A percentile compares a stretch with the other conserved stretches of the same genome.
These are phyloP conservation scores for Drosophila ogumai DNA, from an alignment of 1,140 invertebrate genomes.

Conservation along the genomic window DNA sequence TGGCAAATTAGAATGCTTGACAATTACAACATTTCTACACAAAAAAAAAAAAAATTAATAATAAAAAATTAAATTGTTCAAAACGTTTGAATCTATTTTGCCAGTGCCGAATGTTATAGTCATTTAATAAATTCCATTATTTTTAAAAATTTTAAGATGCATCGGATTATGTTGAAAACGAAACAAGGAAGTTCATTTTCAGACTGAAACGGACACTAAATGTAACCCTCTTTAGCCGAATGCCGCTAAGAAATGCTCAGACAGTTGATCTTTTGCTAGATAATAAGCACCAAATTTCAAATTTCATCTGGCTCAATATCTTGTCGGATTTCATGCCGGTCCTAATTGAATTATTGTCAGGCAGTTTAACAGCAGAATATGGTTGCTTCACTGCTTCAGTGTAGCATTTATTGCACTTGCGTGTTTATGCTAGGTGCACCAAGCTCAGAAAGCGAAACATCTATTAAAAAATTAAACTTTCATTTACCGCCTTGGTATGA, in stretches of 20 bases:
- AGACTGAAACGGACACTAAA: no score
- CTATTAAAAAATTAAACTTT: slow-evolving; percentile 70
- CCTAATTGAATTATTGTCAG: slow-evolving; percentile 71
- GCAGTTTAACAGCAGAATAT: slow-evolving; percentile 28
- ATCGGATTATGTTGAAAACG: no score
- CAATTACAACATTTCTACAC: no score
- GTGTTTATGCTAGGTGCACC: slow-evolving; percentile 57
- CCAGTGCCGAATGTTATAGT: no score
- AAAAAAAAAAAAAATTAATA: no score
- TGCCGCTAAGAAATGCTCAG: neutral
- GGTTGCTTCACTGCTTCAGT: slow-evolving; percentile 39
- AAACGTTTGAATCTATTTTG: no score
- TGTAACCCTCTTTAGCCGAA: neutral
- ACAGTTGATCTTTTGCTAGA: neutral
- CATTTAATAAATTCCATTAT: no score
- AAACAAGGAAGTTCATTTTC: no score
- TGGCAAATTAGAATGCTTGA: no score
- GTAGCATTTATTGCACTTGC: slow-evolving; percentile 50
- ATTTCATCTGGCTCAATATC: slow-evolving; percentile 39
- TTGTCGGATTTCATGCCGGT: slow-evolving; percentile 38
- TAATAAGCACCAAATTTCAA: neutral
- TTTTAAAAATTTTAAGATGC: no score
- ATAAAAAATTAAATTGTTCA: no score
- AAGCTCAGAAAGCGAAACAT: slow-evolving; percentile 77
- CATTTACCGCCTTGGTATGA: slow-evolving; percentile 61